Conservation (phyloP, 2,888 invertebrate species). For the Pyrgus malvae region DNA sequence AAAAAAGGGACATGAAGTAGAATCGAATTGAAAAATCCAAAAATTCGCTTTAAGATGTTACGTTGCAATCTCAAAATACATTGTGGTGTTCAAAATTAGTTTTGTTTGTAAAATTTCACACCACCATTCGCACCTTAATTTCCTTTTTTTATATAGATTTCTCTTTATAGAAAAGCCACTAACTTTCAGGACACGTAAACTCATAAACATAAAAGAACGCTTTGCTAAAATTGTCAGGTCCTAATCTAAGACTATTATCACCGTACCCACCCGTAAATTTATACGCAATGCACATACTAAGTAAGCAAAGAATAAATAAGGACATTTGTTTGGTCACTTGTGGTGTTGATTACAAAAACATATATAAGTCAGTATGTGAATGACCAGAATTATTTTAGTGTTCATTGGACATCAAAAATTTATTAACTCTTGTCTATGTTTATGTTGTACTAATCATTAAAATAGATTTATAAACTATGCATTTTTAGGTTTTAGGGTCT, state of each 20-base stretch:
- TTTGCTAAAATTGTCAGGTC: constrained; percentile 54
- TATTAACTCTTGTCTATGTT: no score
- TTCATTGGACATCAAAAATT: no score
- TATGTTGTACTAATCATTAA: no score
- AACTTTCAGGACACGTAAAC: constrained; percentile 58
- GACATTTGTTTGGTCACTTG: constrained; percentile 27
- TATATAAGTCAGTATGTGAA: no score
- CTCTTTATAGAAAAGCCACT: constrained; percentile 38
- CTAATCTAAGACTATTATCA: constrained; percentile 53
- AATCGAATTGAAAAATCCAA: neutral
- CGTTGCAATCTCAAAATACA: neutral
- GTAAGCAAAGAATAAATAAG: constrained; percentile 37
- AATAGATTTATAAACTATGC: no score
- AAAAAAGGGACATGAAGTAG: no score
- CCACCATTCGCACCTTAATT: constrained; percentile 20
- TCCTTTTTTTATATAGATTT: constrained; percentile 36
- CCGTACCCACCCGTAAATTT: constrained; percentile 47
- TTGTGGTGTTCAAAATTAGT: neutral
- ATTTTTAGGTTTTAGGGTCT: no score
- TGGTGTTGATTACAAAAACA: neutral
- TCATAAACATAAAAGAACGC: constrained; percentile 60
- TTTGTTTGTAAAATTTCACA: constrained; percentile 11
- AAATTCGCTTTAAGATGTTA: neutral
- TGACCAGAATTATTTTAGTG: no score
- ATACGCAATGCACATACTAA: constrained; percentile 43